Base-by-base conservation (phyloP, 2,113 vertebrate genomes). In the Myrmecophaga tridactyla region DNA sequence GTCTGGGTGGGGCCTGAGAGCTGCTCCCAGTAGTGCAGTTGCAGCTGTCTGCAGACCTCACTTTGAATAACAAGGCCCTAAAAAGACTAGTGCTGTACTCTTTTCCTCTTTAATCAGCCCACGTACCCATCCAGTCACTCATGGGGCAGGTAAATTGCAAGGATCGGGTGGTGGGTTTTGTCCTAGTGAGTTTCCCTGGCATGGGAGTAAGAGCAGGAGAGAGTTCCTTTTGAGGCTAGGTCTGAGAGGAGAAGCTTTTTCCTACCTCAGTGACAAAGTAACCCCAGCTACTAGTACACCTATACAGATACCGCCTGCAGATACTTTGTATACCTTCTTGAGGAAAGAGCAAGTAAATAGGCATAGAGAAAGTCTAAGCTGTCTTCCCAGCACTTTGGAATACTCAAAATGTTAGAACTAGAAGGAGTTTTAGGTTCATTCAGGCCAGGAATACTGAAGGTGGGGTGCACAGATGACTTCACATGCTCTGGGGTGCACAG, bases 221-320 rank as follows among this genome's bases (percentile, higher is more conserved):
- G 53, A 39, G 18, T 91, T 88, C 56, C 41, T 14, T 53, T 29
- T 82, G 56, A 78, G 34, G 80, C 13, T 58, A 18, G 18, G 34
- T 82, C 83, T 88, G 69, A 90, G 75, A 92, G 85, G 27, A 92
- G 43, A 15, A 34, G 51, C 41, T n/a, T 73, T 80, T 86, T 58
- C 78, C 75, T 80, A 43, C 25, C 43, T 83, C 20, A 41, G 51
- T 77, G 80, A 43, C 80, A 80, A 83, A 86, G 48, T 73, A 56
- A 63, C 5, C 25, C 3, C 21, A 78, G 58, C 12, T 63, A n/a
- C 4, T 73, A 4, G 12, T 29, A 41, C 17, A 2, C 11, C 73
- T 20, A 51, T 51, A 51, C 48, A 51, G 48, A 51, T n/a, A 17
- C 34, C 48, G 51, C 41, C 43, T 87, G 14, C 17, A 21, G 18